Percentiles rank a stretch among this genome's conserved stretches.
phyloP scores from a whole-genome alignment of 2,113 vertebrate genomes.

The Apeltes quadracus region DNA sequence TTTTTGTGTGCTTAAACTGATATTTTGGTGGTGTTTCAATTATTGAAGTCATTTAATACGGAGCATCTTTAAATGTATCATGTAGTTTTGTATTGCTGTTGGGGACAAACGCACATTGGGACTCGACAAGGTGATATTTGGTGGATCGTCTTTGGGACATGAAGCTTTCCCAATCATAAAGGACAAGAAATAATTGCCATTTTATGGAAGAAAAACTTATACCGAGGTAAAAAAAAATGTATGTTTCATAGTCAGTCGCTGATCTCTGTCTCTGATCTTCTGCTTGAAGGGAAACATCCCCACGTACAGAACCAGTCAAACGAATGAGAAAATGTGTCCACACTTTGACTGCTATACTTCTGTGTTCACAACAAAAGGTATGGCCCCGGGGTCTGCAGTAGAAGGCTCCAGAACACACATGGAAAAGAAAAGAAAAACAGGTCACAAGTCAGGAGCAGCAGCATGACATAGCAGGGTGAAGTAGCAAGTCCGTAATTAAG shows the following conservation, averaged over 20 bases:
- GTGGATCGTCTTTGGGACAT: neutral
- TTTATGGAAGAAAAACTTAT: neutral
- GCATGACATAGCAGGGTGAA: neutral
- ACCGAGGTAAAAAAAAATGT: neutral
- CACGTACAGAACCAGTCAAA: neutral
- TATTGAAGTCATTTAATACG: neutral
- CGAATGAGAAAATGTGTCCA: too few species aligned
- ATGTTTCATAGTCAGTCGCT: constrained; percentile 32
- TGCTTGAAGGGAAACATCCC: neutral
- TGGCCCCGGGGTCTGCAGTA: neutral
- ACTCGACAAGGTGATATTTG: neutral
- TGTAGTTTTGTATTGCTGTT: neutral
- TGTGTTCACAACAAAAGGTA: neutral
- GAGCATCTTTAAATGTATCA: neutral
- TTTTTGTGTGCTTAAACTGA: constrained; percentile 18
- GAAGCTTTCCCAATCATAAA: neutral
- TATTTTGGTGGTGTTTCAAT: neutral
- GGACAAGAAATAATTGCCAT: neutral
- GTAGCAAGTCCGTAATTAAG: neutral
- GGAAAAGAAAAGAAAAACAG: neutral
- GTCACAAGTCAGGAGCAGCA: neutral
- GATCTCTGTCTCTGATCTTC: neutral
- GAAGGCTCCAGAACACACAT: neutral
- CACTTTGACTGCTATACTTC: too few species aligned
- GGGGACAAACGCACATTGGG: neutral